A percentile compares a stretch with the other conserved stretches of the same genome.
phyloP scores from a whole-genome alignment of 2,113 vertebrate species.

The Barnardius zonarius region DNA sequence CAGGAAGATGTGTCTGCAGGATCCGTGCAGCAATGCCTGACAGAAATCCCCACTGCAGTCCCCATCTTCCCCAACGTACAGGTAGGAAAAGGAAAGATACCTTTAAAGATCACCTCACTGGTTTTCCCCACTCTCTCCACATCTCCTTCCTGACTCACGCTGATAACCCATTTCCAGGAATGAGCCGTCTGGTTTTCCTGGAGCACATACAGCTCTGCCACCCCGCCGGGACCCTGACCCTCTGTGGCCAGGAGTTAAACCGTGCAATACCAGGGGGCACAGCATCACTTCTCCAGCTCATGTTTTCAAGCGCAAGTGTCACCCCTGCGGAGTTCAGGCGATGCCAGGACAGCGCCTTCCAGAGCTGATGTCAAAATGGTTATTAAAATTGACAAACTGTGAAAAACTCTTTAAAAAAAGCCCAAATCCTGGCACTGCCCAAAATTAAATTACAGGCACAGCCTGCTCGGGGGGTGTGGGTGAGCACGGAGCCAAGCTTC shows the following conservation, averaged over 20 bases:
- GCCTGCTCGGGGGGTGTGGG: background rate
- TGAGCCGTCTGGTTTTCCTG: background rate
- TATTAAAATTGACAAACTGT: conserved; percentile 48
- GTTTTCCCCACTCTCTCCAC: background rate
- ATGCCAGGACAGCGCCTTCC: background rate
- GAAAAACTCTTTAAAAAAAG: background rate
- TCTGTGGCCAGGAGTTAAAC: background rate
- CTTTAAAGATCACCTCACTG: background rate
- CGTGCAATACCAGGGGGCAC: background rate
- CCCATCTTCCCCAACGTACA: background rate
- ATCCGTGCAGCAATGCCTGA: background rate
- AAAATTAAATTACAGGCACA: conserved; percentile 26
- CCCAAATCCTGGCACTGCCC: conserved; percentile 29
- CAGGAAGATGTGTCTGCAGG: background rate
- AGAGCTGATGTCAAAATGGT: conserved; percentile 4
- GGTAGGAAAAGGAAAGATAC: background rate
- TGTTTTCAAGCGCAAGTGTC: background rate
- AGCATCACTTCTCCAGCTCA: background rate
- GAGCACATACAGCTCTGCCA: background rate
- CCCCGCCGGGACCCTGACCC: background rate
- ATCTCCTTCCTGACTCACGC: background rate
- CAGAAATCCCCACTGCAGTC: background rate
- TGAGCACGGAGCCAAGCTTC: background rate
- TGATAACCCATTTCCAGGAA: background rate
- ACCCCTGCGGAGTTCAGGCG: background rate